Base-by-base conservation (phyloP, 1,140 invertebrate species). In the Brachionus manjavacas region DNA sequence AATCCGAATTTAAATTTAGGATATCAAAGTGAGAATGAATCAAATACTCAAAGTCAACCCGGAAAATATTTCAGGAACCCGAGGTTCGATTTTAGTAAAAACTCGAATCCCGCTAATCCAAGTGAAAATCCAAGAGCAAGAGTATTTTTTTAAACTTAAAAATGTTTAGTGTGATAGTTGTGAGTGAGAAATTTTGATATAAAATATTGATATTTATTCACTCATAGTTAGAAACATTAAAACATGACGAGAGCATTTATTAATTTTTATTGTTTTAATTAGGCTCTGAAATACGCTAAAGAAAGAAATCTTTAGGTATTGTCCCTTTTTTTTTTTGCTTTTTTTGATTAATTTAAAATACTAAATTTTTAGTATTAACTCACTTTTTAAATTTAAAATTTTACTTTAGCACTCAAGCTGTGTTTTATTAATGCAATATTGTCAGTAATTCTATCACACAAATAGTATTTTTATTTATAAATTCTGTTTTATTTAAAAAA, bases 261-360 rank as follows among this genome's bases (percentile, higher is more conserved):
- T 60, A 20, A 60, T 60, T 60, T 20, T 60, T 23, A 35, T 35
- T 35, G 31, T 35, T 23, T 60, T 20, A 16, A 43, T 43, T 8
- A 74, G 70, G 70, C 31, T 39, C 35, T 74, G 39, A 23, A 74
- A 74, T 74, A 74, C n/a, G 70, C 70, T 74, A 74, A 43, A 74
- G 70, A 74, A 39, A 74, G 70, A 43, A 74, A 74, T 23, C 70
- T 74, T 74, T 74, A 74, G 39, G 70, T 68, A 68, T 31, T 31
- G 52, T 55, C 52, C 14, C 12, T 3, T 12, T 7, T 12, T 46
- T 14, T 46, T 11, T 46, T 46, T 46, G 14, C 43, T 0, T 46
- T 46, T 14, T 46, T 4, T 46, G 4, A 6, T 46, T n/a, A 14
- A 46, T 46, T 46, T 35, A 35, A 35, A 35, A 35, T 35, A 35